A percentile compares a stretch with the other conserved stretches of the same genome.
These are phyloP conservation scores for Melieria picta DNA, from an alignment of 2,888 invertebrate genomes.

Conservation along the genomic window DNA sequence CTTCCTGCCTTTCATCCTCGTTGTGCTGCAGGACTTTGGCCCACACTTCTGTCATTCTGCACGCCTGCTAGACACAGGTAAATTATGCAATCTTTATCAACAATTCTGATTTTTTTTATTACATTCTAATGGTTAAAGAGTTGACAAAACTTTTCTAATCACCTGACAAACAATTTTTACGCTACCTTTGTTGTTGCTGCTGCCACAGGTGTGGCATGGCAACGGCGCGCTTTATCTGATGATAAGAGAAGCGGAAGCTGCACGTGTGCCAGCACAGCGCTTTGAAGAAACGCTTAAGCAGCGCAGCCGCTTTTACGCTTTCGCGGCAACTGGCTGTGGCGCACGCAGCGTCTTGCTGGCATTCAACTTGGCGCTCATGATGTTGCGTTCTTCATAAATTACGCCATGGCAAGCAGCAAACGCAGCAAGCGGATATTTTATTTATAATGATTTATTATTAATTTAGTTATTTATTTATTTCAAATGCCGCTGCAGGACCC, in stretches of 20 bases:
- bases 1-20: too few relatives aligned
- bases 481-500: not conserved
- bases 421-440: constrained; percentile 18
- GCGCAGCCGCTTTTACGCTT: not conserved
- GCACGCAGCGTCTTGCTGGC: constrained; percentile 28
- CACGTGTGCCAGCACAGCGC: too few relatives aligned
- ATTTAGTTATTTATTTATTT: constrained; percentile 35
- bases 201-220: too few relatives aligned
- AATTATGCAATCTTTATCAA: constrained; percentile 64
- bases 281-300: too few relatives aligned
- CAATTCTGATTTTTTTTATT: constrained; percentile 35
- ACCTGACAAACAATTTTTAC: not conserved
- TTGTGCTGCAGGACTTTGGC: too few relatives aligned
- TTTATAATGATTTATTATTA: constrained; percentile 28
- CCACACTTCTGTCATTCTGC: constrained; percentile 46
- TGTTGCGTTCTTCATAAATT: constrained; percentile 57
- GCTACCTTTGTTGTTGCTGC: too few relatives aligned
- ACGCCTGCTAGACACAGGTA: constrained; percentile 63
- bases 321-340: not conserved
- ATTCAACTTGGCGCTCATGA: constrained; percentile 57
- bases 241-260: too few relatives aligned
- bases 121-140: constrained; percentile 3
- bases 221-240: too few relatives aligned
- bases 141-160: constrained; percentile 10
- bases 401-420: constrained; percentile 55